These are phyloP conservation scores for Gambusia yucatana DNA, from an alignment of 2,797 vertebrate genomes.

Conservation along the genomic window DNA sequence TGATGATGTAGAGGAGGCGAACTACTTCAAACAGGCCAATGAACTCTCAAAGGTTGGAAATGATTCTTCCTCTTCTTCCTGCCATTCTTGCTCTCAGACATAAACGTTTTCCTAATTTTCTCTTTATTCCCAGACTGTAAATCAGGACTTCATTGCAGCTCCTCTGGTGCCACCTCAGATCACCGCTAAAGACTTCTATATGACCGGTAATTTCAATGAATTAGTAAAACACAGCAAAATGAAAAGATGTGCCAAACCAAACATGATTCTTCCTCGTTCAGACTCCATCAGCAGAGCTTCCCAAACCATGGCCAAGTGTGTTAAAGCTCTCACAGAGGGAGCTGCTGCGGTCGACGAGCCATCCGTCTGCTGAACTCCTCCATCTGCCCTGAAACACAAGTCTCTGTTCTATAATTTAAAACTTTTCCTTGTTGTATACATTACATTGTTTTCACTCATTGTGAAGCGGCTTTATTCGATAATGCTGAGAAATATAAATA, in stretches of 20 bases:
- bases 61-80: not conserved
- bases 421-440: constrained; percentile 61
- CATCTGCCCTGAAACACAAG: constrained; percentile 6
- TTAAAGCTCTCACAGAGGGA: constrained; percentile 95
- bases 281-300: constrained; percentile 97
- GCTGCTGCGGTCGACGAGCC: constrained; percentile 93
- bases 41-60: constrained; percentile 88
- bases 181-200: constrained; percentile 96
- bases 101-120: not conserved
- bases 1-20: constrained; percentile 92
- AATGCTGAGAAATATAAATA: constrained; percentile 66
- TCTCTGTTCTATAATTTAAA: constrained; percentile 66
- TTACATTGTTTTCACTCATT: constrained; percentile 29
- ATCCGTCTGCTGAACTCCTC: constrained; percentile 86
- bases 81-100: not conserved
- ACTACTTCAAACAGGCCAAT: constrained; percentile 94
- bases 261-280: constrained; percentile 51
- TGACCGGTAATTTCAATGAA: constrained; percentile 85
- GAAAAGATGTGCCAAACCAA: not conserved
- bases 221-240: fast-evolving
- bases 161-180: constrained; percentile 94
- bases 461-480: constrained; percentile 59
- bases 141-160: constrained; percentile 88
- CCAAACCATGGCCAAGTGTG: constrained; percentile 99
- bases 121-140: constrained; percentile 80